Evolutionary conservation across 1,140 invertebrate species (phyloP).

Genomic region (Tetranychus cinnabarinus): DNA sequence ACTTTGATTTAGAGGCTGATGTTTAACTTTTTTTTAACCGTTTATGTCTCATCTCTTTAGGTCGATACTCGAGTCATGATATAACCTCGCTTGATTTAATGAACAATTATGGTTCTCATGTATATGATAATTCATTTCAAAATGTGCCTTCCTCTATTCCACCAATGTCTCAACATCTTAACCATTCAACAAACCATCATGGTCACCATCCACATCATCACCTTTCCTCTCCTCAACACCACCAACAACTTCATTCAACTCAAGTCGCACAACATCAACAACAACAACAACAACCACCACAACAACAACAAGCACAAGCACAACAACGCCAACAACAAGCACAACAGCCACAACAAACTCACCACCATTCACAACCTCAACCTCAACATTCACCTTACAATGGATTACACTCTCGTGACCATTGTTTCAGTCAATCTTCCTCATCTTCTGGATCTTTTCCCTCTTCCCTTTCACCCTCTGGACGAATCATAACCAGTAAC

Average conservation of each 20-base stretch:
- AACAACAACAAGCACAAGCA: not conserved
- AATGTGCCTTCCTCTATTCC: constrained; percentile 41
- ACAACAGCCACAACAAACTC: not conserved
- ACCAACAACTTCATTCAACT: not conserved
- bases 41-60: not conserved
- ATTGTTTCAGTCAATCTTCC: not conserved
- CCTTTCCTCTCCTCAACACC: not conserved
- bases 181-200: not conserved
- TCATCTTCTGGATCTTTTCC: not conserved
- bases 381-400: not conserved
- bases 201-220: not conserved
- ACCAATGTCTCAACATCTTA: not conserved
- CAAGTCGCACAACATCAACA: not conserved
- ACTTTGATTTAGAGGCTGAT: no score
- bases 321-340: not conserved
- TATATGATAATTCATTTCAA: constrained; percentile 41
- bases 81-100: constrained; percentile 19
- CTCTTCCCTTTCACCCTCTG: not conserved
- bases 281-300: not conserved
- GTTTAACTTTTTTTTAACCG: no score
- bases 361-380: not conserved
- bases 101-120: constrained; percentile 33
- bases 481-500: constrained; percentile 19
- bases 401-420: no score
- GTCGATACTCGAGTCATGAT: constrained; percentile 17